Conservation (phyloP, 2,113 vertebrate species). For the Ptilonorhynchus violaceus region DNA sequence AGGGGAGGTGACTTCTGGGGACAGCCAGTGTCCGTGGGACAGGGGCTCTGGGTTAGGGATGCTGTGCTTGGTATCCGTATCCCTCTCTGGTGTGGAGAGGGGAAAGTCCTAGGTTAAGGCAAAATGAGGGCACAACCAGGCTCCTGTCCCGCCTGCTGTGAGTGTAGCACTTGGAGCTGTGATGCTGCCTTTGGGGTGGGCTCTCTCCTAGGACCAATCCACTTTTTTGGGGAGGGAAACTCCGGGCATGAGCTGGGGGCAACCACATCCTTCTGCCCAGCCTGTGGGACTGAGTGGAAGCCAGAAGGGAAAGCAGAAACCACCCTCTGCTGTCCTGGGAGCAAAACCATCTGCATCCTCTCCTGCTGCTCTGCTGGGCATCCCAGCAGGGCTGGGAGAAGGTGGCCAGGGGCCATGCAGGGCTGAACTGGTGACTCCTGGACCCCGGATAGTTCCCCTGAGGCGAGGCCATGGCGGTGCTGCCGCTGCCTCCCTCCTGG, state of each 20-base stretch:
- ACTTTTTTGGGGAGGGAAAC: accelerated
- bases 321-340: background rate
- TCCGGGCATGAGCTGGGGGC: background rate
- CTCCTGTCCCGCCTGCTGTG: background rate
- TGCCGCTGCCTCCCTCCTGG: accelerated
- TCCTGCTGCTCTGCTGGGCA: background rate
- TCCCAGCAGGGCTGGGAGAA: background rate
- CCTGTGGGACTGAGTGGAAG: background rate
- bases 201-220: background rate
- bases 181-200: background rate
- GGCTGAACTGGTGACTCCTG: background rate
- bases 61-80: background rate
- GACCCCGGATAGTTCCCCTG: accelerated
- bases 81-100: accelerated
- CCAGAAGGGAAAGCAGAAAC: background rate
- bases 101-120: background rate
- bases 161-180: accelerated
- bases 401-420: background rate
- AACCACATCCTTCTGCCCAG: background rate
- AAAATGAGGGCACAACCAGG: background rate
- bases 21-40: background rate
- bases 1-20: background rate
- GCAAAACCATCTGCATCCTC: background rate
- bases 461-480: accelerated
- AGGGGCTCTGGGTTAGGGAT: background rate